A percentile compares a stretch with the other conserved stretches of the same genome.
These are phyloP conservation scores for Holotrichia oblita DNA, from an alignment of 1,140 invertebrate species.

Conservation along the genomic window DNA sequence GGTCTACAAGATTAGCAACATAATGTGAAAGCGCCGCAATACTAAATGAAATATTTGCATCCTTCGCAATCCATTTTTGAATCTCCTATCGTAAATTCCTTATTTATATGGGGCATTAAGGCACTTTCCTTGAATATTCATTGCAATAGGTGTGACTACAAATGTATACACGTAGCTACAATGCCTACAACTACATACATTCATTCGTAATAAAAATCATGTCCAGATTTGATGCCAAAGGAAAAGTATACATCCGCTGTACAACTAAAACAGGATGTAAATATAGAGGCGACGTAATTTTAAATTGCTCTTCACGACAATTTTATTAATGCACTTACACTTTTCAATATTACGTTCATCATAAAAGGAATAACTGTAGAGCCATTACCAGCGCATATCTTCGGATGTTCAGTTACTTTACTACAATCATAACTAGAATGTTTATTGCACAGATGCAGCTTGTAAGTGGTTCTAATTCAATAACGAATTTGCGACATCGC, in stretches of 20 bases:
- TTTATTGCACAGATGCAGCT: constrained; percentile 2
- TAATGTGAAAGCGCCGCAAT: too few species aligned
- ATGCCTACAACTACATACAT: too few species aligned
- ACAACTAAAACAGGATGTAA: constrained; percentile 28
- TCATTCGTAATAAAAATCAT: not conserved
- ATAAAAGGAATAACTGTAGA: not conserved
- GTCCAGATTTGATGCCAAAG: not conserved
- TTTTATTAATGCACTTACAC: constrained; percentile 22
- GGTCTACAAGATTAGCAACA: too few species aligned
- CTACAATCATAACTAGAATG: not conserved
- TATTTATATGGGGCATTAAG: not conserved
- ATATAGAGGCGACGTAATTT: not conserved
- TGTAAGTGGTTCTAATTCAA: constrained; percentile 18
- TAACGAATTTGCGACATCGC: not conserved
- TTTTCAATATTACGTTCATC: not conserved
- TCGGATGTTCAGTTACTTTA: not conserved
- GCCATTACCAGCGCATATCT: not conserved
- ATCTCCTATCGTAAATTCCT: not conserved
- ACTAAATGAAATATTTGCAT: too few species aligned
- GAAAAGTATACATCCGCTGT: constrained; percentile 18
- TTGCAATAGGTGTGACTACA: not conserved
- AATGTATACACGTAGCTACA: too few species aligned
- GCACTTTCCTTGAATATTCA: not conserved
- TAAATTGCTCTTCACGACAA: constrained; percentile 11
- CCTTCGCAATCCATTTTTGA: too few species aligned